Percentiles rank a stretch among this genome's conserved stretches.
These are phyloP conservation scores for Lampris incognitus DNA, from an alignment of 2,113 vertebrate species.

Conservation along the genomic window DNA sequence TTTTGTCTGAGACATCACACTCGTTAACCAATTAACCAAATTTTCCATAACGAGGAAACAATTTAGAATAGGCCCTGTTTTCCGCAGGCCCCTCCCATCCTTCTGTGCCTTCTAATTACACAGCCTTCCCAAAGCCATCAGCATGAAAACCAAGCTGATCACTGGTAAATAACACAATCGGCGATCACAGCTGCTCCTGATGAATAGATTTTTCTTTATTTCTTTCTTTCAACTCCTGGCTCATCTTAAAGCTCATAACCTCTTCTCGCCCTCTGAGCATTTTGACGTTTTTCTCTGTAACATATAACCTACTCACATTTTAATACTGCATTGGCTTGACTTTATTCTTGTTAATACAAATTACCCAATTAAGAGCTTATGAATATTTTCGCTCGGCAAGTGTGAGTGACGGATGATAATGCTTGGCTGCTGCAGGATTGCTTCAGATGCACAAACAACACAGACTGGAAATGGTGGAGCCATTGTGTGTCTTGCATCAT, in stretches of 20 bases:
- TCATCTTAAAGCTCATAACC: background rate
- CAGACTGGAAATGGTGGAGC: conserved; percentile 24
- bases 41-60: conserved; percentile 7
- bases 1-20: background rate
- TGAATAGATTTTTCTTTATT: conserved; percentile 11
- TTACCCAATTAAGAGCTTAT: conserved; percentile 60
- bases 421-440: background rate
- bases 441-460: background rate
- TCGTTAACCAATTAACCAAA: conserved; percentile 17
- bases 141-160: conserved; percentile 37
- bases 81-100: conserved; percentile 45
- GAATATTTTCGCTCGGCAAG: conserved; percentile 43
- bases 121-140: conserved; percentile 31
- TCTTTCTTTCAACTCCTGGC: background rate
- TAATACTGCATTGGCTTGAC: conserved; percentile 45
- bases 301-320: conserved; percentile 29
- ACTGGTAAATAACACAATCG: conserved; percentile 53
- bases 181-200: conserved; percentile 36
- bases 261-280: background rate
- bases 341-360: conserved; percentile 66
- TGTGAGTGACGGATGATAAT: conserved; percentile 34
- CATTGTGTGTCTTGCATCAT: conserved; percentile 48
- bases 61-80: conserved; percentile 37
- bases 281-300: conserved; percentile 39
- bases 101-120: conserved; percentile 53